Base-by-base conservation (phyloP, 1,140 invertebrate species). In the Pygmarrhopalites habei region DNA sequence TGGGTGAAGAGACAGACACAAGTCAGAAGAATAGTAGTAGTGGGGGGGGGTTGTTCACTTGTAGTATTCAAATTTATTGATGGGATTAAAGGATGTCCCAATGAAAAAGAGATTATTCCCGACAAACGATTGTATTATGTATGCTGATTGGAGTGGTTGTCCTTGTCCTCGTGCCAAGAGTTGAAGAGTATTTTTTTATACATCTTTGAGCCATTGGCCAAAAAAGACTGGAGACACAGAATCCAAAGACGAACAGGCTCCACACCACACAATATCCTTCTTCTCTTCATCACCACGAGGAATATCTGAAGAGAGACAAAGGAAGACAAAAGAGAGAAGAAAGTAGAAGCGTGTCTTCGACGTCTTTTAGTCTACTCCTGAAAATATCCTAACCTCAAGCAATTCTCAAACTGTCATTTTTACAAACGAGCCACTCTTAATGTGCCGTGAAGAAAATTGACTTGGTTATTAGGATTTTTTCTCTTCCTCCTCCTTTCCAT, bases 401-500 rank as follows among this genome's bases (percentile, higher is more conserved):
- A 52, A 52, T 52, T 52, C 21, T 39, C 28, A 56, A 56, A 30
- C 53, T 21, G 30, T 56, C 53, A 30, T 56, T 53, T 56, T 32
- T 32, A 39, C 53, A 32, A 56, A 56, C 53, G 53, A 56, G 28
- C 19, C 53, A 56, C 53, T 56, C 53, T 56, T 56, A 56, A 56
- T 56, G 53, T 32, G 53, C 53, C 53, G 28, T 56, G 53, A 56
- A 56, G 53, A 56, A 56, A 56, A 56, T 56, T 32, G 53, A 56
- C 53, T 56, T 21, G 17, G 53, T 56, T 52, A 52, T 21, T 21
- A 52, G 19, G n/a, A 7, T 52, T 23, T 23, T 28, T 23, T 28
- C 12, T 25, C 28, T 52, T 52, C 25, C 49, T 23, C n/a, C 19
- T 52, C 49, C 14, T 21, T 52, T 29, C 7, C 4, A 19, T 2